A percentile compares a stretch with the other conserved stretches of the same genome.
Evolutionary conservation across 2,797 vertebrate species (phyloP).

Genomic region (Oryzias dopingdopingensis): DNA sequence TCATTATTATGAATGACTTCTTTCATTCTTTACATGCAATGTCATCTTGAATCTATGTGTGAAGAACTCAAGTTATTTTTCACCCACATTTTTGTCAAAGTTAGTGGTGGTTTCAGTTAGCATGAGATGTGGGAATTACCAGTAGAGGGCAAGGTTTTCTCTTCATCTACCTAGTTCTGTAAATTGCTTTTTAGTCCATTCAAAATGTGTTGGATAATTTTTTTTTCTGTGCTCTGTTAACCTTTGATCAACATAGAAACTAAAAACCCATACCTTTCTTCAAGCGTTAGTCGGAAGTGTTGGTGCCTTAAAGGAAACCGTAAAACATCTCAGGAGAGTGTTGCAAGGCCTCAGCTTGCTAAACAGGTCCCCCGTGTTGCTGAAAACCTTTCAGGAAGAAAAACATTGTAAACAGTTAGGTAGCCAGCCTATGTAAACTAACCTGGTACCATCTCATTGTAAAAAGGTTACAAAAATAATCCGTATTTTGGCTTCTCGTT

Average conservation of each 20-base stretch:
- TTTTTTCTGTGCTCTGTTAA: too few relatives aligned
- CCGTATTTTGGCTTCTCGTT: slow-evolving; percentile 25
- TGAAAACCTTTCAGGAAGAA: slow-evolving; percentile 48
- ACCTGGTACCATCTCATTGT: slow-evolving; percentile 34
- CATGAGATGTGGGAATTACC: not conserved
- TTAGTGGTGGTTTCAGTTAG: slow-evolving; percentile 9
- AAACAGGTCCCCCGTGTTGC: slow-evolving; percentile 62
- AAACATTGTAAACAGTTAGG: slow-evolving; percentile 62
- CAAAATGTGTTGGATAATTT: too few relatives aligned
- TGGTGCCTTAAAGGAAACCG: slow-evolving; percentile 56
- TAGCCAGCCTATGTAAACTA: slow-evolving; percentile 59
- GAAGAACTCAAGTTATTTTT: slow-evolving; percentile 20
- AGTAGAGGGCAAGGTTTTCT: too few relatives aligned
- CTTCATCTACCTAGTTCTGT: too few relatives aligned
- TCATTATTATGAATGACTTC: slow-evolving; percentile 11
- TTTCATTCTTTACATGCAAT: slow-evolving; percentile 11
- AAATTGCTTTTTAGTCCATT: too few relatives aligned
- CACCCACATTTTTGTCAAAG: not conserved
- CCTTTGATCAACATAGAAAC: too few relatives aligned
- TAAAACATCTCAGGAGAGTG: slow-evolving; percentile 55
- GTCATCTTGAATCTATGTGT: slow-evolving; percentile 9
- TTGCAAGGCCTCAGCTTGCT: slow-evolving; percentile 59
- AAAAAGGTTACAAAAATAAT: slow-evolving; percentile 41
- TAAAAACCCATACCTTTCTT: slow-evolving; percentile 13
- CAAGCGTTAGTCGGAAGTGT: slow-evolving; percentile 54